Evolutionary conservation across 2,113 vertebrate species (phyloP).

Genomic region (Pygoscelis adeliae): DNA sequence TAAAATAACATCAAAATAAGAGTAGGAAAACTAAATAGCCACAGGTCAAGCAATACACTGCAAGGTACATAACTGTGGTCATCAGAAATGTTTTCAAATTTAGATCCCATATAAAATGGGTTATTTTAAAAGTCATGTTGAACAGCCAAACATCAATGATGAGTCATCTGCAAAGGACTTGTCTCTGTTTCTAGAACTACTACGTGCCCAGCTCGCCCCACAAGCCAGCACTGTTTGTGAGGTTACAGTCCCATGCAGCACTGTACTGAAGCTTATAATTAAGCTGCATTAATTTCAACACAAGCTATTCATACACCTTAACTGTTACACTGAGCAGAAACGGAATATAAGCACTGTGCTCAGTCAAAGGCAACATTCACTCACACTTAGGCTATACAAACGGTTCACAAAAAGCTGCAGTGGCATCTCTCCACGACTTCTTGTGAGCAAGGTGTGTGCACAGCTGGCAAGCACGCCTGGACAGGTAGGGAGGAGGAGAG

Average conservation of each 20-base stretch:
- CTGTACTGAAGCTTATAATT: not conserved
- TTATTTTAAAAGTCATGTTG: not conserved
- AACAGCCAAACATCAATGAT: not conserved
- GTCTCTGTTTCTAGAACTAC: not conserved
- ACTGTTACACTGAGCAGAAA: not conserved
- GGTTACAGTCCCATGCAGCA: not conserved
- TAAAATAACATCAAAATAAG: not conserved
- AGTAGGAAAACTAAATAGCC: not conserved
- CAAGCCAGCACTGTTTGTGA: not conserved
- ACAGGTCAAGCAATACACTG: not conserved
- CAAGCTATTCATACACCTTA: not conserved
- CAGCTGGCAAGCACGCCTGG: accelerated
- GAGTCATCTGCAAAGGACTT: not conserved
- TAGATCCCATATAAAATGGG: not conserved
- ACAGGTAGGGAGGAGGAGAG: not conserved
- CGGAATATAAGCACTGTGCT: accelerated
- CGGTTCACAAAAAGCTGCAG: not conserved
- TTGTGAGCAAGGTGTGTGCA: not conserved
- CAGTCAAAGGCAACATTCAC: not conserved
- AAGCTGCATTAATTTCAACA: not conserved
- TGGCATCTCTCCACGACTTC: not conserved
- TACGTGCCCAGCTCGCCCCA: not conserved
- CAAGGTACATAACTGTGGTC: not conserved
- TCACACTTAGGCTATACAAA: not conserved
- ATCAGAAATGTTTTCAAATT: not conserved